Conservation (phyloP, 2,797 vertebrate genomes). For the Artibeus jamaicensis region DNA sequence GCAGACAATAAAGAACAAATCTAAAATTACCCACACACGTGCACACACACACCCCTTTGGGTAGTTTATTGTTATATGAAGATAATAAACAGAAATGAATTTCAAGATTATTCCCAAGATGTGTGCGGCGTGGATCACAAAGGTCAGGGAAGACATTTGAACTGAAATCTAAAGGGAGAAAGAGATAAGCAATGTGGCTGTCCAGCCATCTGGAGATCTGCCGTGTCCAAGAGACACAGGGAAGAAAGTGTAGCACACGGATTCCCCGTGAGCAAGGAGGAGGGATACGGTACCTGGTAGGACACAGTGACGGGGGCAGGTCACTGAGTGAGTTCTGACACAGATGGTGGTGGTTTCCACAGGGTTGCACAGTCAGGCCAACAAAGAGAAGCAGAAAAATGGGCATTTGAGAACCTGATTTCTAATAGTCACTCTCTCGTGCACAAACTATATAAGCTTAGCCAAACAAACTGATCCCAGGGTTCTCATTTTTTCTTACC, state of each 20-base stretch:
- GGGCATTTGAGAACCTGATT: background rate
- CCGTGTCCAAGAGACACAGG: background rate
- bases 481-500: background rate
- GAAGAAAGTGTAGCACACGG: accelerated
- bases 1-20: background rate
- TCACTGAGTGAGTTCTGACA: background rate
- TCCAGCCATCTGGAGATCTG: background rate
- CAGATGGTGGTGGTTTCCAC: too few relatives aligned
- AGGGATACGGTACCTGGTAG: accelerated
- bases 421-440: background rate
- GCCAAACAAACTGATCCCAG: background rate
- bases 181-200: background rate
- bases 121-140: background rate
- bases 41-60: background rate
- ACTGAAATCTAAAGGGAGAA: background rate
- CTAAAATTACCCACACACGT: background rate
- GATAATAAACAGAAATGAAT: background rate
- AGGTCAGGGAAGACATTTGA: background rate
- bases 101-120: background rate
- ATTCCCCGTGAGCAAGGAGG: too few relatives aligned
- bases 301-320: accelerated
- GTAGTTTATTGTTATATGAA: background rate
- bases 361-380: accelerated
- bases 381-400: background rate
- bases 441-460: background rate